Evolutionary conservation across 2,888 invertebrate genomes (phyloP), one percentile per base, ranked within the genome.

Genomic region (Acheta domesticus): DNA sequence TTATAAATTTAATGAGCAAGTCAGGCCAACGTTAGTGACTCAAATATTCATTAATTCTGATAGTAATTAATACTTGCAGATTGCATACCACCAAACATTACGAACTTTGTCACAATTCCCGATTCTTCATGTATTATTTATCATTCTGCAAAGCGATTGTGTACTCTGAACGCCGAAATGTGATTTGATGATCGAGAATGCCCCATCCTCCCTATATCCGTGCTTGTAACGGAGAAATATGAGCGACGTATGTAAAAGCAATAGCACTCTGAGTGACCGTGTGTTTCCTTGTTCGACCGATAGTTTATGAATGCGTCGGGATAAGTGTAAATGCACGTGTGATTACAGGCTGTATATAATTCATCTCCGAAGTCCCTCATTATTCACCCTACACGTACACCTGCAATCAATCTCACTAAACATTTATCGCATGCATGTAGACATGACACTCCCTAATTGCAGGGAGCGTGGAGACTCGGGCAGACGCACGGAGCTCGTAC

Each of bases 271-370:
- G 62, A 14, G 16, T 62, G 62, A 62, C 8, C 62, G 62, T 62
- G 62, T 62, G 62, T 62, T 62, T 62, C 62, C 62, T 62, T 62
- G 62, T 62, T n/a, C 14, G n/a, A n/a, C 16, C 62, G 62, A 62
- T 62, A 62, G 62, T 62, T 62, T 62, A 62, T 62, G 62, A 62
- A 62, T 62, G 62, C 62, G 62, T n/a, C 16, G 16, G 62, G 62
- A 62, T 62, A 62, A 62, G 62, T 62, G 62, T 62, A 62, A 62
- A 62, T 62, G 62, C 62, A 16, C n/a, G 62, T 62, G 62, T 62
- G 62, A 62, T 62, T 62, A 62, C 62, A 62, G 62, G 62, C n/a
- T n/a, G 62, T 62, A n/a, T 62, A 62, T 62, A 62, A 62, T 62
- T 12, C 62, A 62, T 62, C n/a, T n/a, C n/a, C 62, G 62, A 62